Percentiles rank a stretch among this genome's conserved stretches.
These are phyloP conservation scores for Lamprotornis superbus DNA, from an alignment of 2,113 vertebrate genomes.

Conservation along the genomic window DNA sequence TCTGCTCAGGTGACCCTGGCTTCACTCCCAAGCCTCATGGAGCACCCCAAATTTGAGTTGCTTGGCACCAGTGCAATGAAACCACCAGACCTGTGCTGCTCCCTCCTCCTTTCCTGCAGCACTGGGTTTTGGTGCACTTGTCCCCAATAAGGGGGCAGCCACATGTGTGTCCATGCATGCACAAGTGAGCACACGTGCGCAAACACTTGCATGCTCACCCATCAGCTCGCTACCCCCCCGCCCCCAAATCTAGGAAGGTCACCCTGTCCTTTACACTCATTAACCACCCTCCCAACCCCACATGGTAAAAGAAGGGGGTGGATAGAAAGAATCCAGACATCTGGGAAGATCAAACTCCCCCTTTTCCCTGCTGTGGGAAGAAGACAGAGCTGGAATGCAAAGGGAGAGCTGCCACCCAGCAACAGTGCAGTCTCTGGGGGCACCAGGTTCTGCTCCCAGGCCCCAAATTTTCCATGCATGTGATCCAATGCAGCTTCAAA, in stretches of 20 bases:
- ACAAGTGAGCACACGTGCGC: not conserved
- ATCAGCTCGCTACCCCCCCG: not conserved
- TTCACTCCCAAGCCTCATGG: not conserved
- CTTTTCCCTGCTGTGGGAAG: too few species aligned
- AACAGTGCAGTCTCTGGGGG: not conserved
- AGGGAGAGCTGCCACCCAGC: not conserved
- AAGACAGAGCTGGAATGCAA: not conserved
- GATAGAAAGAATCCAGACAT: not conserved
- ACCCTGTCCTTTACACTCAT: not conserved
- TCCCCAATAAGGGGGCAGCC: not conserved
- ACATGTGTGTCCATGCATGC: constrained; percentile 9
- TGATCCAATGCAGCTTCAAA: not conserved
- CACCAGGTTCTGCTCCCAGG: not conserved
- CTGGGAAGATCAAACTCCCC: not conserved
- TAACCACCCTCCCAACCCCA: not conserved
- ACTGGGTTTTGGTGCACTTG: not conserved
- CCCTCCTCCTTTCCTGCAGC: not conserved
- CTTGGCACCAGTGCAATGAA: not conserved
- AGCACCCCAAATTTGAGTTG: not conserved
- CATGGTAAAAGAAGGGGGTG: not conserved
- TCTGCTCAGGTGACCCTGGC: not conserved
- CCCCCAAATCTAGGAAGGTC: constrained; percentile 1
- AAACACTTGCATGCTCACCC: not conserved
- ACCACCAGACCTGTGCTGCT: not conserved
- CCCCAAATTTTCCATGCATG: not conserved